Percentiles rank a stretch among this genome's conserved stretches.
phyloP scores from a whole-genome alignment of 2,888 invertebrate species.

The Andrena camellia region DNA sequence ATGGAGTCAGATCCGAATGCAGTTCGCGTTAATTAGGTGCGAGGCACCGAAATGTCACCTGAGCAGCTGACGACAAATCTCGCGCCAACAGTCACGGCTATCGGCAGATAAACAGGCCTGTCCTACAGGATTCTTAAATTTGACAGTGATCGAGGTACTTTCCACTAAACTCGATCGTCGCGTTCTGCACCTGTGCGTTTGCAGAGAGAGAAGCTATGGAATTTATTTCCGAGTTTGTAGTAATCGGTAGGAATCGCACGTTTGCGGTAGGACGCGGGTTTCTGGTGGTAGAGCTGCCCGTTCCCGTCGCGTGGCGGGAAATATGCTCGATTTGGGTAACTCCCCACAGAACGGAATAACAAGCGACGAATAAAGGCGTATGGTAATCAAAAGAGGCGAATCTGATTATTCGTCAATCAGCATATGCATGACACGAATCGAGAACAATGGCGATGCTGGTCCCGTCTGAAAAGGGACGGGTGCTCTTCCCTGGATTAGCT shows the following conservation, averaged over 20 bases:
- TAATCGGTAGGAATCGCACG: too few relatives aligned
- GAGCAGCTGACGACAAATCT: background rate
- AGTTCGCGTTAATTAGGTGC: slow-evolving; percentile 21
- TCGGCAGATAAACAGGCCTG: background rate
- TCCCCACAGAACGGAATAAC: slow-evolving; percentile 18
- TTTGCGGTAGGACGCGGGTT: too few relatives aligned
- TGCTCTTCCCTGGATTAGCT: background rate
- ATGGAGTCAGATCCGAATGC: slow-evolving; percentile 18
- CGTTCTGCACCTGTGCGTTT: too few relatives aligned
- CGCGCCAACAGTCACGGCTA: background rate
- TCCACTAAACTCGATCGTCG: too few relatives aligned
- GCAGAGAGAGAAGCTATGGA: too few relatives aligned
- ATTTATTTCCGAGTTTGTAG: too few relatives aligned
- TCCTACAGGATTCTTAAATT: background rate
- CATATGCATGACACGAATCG: slow-evolving; percentile 47
- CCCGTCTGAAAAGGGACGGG: background rate
- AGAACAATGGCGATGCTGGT: background rate
- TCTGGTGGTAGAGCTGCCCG: too few relatives aligned
- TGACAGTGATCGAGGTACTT: too few relatives aligned
- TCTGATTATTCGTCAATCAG: slow-evolving; percentile 42
- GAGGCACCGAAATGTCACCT: background rate
- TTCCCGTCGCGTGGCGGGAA: too few relatives aligned
- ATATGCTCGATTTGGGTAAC: slow-evolving; percentile 5
- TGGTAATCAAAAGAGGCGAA: slow-evolving; percentile 6
- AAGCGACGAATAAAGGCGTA: background rate